phyloP scores from a whole-genome alignment of 2,797 vertebrate genomes.

The Pipistrellus kuhlii region DNA sequence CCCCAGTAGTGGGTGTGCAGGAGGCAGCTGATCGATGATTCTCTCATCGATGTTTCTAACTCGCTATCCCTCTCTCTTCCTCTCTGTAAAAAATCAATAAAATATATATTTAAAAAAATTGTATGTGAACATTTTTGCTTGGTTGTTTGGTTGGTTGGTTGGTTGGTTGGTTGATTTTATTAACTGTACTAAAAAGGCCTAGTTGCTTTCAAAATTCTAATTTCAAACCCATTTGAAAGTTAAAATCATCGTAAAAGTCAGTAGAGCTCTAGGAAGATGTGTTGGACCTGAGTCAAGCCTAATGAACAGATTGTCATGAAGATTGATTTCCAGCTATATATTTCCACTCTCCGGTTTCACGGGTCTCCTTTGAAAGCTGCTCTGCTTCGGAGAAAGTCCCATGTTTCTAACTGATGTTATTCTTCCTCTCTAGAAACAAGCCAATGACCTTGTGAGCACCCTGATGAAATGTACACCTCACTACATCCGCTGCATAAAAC shows the following conservation, averaged over 20 bases:
- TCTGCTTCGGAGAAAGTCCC: background rate
- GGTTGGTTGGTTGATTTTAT: background rate
- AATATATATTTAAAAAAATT: background rate
- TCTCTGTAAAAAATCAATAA: no score
- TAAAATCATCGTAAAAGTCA: background rate
- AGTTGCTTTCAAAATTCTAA: background rate
- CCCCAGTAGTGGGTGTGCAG: no score
- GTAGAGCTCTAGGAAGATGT: background rate
- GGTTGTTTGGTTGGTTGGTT: background rate
- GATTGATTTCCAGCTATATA: background rate
- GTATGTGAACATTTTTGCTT: background rate
- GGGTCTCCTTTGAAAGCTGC: background rate
- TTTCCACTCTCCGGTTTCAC: background rate
- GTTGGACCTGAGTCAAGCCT: background rate
- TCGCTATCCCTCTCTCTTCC: no score
- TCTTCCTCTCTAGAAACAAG: constrained; percentile 93
- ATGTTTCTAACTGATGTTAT: background rate
- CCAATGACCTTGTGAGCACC: constrained; percentile 97
- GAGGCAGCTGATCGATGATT: no score
- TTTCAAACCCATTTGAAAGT: background rate
- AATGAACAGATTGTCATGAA: background rate
- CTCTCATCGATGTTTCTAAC: no score
- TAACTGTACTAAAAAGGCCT: constrained; percentile 24
- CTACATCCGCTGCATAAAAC: constrained; percentile 99
- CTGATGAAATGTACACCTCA: constrained; percentile 99